These are phyloP conservation scores for Drosophila simulans DNA, from an alignment of 1,140 invertebrate species.

Conservation along the genomic window DNA sequence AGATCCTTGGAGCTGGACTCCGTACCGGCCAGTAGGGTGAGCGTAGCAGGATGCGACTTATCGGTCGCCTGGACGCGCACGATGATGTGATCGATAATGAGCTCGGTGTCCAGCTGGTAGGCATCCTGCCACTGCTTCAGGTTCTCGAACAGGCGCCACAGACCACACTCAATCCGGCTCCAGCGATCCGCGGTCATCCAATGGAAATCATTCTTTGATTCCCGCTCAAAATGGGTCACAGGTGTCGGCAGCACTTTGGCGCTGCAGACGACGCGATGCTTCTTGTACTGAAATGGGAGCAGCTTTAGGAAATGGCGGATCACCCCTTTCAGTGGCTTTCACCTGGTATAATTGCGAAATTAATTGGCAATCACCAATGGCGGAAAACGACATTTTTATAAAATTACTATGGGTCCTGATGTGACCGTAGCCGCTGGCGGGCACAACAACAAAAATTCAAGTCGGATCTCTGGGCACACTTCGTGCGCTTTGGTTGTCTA, in stretches of 20 bases:
- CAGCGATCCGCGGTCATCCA: conserved; percentile 61
- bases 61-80: conserved; percentile 27
- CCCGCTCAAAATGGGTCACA: conserved; percentile 22
- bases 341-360: conserved; percentile 56
- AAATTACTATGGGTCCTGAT: conserved; percentile 1
- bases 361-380: conserved; percentile 39
- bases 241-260: conserved; percentile 51
- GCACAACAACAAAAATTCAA: conserved; percentile 1
- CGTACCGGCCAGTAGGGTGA: conserved; percentile 7
- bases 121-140: conserved; percentile 19
- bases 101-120: conserved; percentile 16
- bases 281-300: conserved; percentile 36
- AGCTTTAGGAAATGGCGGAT: not conserved
- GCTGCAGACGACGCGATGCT: conserved; percentile 36
- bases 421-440: not conserved
- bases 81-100: conserved; percentile 54
- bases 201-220: conserved; percentile 39
- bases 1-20: conserved; percentile 5
- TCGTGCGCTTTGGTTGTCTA: too few species aligned
- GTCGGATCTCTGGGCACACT: not conserved
- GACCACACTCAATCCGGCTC: conserved; percentile 33
- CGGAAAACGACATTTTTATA: conserved; percentile 44
- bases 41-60: not conserved
- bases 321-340: not conserved
- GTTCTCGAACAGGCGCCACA: conserved; percentile 38